Base-by-base conservation (phyloP, 1,140 invertebrate species). In the Drosophila nannoptera region DNA sequence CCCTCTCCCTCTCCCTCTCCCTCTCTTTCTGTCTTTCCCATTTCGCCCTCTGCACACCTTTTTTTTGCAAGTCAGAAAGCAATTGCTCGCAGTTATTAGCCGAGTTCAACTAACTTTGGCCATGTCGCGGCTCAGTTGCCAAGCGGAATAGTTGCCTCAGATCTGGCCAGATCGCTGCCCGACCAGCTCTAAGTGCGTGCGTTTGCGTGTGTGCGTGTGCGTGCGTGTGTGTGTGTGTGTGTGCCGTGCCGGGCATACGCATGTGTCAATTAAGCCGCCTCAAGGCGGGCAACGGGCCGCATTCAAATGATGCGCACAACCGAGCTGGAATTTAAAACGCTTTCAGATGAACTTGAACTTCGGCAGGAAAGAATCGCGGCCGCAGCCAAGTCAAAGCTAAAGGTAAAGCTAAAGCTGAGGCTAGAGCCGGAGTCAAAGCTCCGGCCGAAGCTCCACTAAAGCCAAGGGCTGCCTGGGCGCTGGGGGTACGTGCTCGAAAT, bases 281-380 rank as follows among this genome's bases (percentile, higher is more conserved):
- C 66, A 78, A 72, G 70, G 43, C 45, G 35, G 22, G 31, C 49
- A 52, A 54, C 7, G 40, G 33, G 48, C 49, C 49, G 45, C 68
- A 70, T 60, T 81, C 63, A 61, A 76, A 80, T 69, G 53, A 80
- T 80, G 64, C 75, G 73, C 71, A 71, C 40, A 75, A 52, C 68
- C 56, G 49, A 65, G 68, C 64, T 61, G 66, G 73, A 59, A 80
- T 76, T 70, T 78, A 68, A 84, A 84, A 77, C 80, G 73, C 77
- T 70, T 80, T 80, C 61, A 75, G 81, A 49, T 78, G 77, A 86
- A 81, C 81, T 86, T 86, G 81, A 86, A 86, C 81, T 86, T 86
- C 70, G 72, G 46, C 54, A 61, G 68, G 72, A 40, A 65, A 76
- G 80, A 80, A 86, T 70, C 64, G 42, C 64, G 42, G 49, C 12